Evolutionary conservation across 2,113 vertebrate species (phyloP), one percentile per base, ranked within the genome.

Genomic region (Pungitius pungitius): DNA sequence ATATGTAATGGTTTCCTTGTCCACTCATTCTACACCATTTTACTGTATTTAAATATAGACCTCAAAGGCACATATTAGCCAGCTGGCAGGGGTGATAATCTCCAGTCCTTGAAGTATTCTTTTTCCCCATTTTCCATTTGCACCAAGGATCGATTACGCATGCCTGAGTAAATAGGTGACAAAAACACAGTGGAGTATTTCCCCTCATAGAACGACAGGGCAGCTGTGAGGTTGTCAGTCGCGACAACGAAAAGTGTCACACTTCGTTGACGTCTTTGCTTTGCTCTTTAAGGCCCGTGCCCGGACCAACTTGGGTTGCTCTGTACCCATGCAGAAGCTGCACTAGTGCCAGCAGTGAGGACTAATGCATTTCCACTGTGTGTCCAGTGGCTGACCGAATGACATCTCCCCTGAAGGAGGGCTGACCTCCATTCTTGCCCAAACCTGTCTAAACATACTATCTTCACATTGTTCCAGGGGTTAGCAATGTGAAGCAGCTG

Each of bases 141-240:
- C 83, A 85, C 62, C 71, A 90, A 89, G 91, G 89, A 93, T 93
- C 90, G 76, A 88, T 89, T 88, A 89, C 91, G 90, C 90, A 83
- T 85, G 82, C 77, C 78, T 87, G 90, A 89, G 88, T 93, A 87
- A 92, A 92, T 88, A 93, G 94, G 94, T 95, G 93, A 93, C 93
- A 93, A 90, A 91, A 94, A 87, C 78, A 77, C 76, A 82, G 82
- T 30, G 56, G 75, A 80, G 82, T 58, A 79, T 79, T 81, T 84
- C 60, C 76, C 72, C 75, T 85, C 89, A 75, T 64, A 74, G 83
- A 82, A 79, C 69, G 61, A 78, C 73, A 15, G 86, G 82, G 86
- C 90, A 92, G 91, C 91, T 91, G 87, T 58, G 59, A 80, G 73
- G 77, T 77, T 83, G 81, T 81, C 69, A 63, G 77, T 82, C 78